Base-by-base conservation (phyloP, 2,797 vertebrate genomes). In the Heliangelus exortis region DNA sequence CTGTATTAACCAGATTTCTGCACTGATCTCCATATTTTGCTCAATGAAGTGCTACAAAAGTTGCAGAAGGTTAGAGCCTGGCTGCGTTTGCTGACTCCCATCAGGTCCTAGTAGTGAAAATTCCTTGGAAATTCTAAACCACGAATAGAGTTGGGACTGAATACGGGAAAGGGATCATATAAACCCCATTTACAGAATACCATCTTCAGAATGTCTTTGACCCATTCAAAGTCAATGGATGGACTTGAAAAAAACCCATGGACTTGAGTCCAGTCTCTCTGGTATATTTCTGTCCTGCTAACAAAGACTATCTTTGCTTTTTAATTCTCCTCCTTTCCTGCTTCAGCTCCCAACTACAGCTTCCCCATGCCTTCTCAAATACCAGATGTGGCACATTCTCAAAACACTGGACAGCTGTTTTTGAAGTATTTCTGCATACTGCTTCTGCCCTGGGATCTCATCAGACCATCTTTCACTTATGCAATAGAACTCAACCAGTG, bases 21-120 rank as follows among this genome's bases (percentile, higher is more conserved):
- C 22, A 54, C 23, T 76, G 26, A 76, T 45, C 22, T 73, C 29
- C 54, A 16, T 45, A 34, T 22, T 69, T 83, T 63, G 14, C 10
- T 65, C 72, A 39, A 12, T 6, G 2, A 63, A 29, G 29, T 19
- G 7, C n/a, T 12, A 31, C 2, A 16, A 65, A 13, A 58, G 45
- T 7, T 61, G 11, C 23, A 55, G 22, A 4, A 73, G 5, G 3
- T 45, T 48, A 51, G 7, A 0, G 0, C 10, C 25, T 75, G 3
- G 31, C 39, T 87, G 11, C 23, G 13, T 18, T 76, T 20, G 9
- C 33, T 69, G 23, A 5, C 15, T 91, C 28, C 43, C 16, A 16
- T 14, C 1, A 0, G 7, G 8, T 48, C 7, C 23, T 55, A 25
- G 15, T 31, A 36, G 12, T 23, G 41, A 29, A 7, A 77, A 51